Conservation (phyloP, 2,113 vertebrate species). For the Lates calcarifer region DNA sequence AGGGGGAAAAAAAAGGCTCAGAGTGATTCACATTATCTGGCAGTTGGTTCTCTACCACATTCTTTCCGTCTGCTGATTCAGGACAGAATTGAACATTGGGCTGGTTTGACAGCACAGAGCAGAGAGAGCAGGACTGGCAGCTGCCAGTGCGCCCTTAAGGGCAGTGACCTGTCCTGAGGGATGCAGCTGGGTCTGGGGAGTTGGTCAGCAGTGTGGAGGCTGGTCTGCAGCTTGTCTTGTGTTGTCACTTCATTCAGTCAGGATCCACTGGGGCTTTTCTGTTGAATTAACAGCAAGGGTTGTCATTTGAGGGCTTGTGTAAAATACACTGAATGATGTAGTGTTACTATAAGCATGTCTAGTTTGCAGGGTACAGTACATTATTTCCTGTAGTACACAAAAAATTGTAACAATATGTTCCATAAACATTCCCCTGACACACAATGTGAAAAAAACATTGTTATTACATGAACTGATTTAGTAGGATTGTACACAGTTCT, state of each 20-base stretch:
- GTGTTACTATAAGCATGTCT: not conserved
- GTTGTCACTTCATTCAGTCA: not conserved
- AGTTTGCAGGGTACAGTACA: not conserved
- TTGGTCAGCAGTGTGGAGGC: not conserved
- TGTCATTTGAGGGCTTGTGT: not conserved
- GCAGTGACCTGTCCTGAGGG: not conserved
- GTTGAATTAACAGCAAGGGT: not conserved
- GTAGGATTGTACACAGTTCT: conserved; percentile 20
- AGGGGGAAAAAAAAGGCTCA: too few relatives aligned
- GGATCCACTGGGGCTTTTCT: not conserved
- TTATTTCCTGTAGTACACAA: not conserved
- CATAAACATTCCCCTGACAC: not conserved
- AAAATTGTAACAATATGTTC: not conserved
- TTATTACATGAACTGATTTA: not conserved
- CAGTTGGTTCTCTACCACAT: too few relatives aligned
- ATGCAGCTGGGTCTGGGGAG: not conserved
- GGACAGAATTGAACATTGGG: too few relatives aligned
- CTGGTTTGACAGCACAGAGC: not conserved
- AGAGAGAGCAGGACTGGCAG: not conserved
- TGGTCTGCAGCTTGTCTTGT: not conserved
- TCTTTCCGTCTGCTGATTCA: too few relatives aligned
- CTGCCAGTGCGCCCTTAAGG: not conserved
- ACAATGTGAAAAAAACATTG: not conserved
- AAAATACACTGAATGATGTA: not conserved
- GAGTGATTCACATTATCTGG: not conserved